Base-by-base conservation (phyloP, 2,113 vertebrate species). In the Hemicordylus capensis region DNA sequence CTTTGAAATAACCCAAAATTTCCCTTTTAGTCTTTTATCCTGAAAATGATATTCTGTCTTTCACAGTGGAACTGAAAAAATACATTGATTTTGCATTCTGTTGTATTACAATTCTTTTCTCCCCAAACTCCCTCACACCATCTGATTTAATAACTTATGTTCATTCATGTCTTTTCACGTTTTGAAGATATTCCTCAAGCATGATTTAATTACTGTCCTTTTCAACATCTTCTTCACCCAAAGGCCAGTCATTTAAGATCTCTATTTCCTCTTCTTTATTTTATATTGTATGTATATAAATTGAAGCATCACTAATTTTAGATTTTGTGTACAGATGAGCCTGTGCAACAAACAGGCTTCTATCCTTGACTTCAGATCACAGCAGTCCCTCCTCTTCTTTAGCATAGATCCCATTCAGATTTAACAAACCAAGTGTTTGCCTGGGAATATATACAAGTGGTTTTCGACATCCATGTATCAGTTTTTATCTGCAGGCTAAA, bases 151-250 rank as follows among this genome's bases (percentile, higher is more conserved):
- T 54, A 84, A 24, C 24, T 59, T 75, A 85, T 87, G 85, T 15
- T 89, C 46, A 37, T 26, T 85, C 83, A 89, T 86, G 76, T 54
- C 87, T 93, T 93, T 70, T 91, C 87, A n/a, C 59, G 44, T 84
- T 19, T 34, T 64, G 20, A 91, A 94, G 94, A 94, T 95, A 93
- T 94, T 93, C 94, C 86, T 95, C 88, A 89, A 93, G 48, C 42
- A 88, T 92, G 82, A 90, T 94, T 94, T 95, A 94, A 95, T 93
- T 93, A 80, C 66, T 89, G 75, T 93, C 85, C 89, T 91, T 82
- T 94, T 88, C 87, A 93, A 90, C 84, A 89, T 66, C 78, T 93
- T 93, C 72, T 80, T 86, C 85, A 56, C 81, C 77, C 88, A 59
- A 78, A 84, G 37, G 64, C 85, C 28, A 51, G 1, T 48, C 80